phyloP scores from a whole-genome alignment of 1,140 invertebrate species.

The Mycetomoellerius zeteki region DNA sequence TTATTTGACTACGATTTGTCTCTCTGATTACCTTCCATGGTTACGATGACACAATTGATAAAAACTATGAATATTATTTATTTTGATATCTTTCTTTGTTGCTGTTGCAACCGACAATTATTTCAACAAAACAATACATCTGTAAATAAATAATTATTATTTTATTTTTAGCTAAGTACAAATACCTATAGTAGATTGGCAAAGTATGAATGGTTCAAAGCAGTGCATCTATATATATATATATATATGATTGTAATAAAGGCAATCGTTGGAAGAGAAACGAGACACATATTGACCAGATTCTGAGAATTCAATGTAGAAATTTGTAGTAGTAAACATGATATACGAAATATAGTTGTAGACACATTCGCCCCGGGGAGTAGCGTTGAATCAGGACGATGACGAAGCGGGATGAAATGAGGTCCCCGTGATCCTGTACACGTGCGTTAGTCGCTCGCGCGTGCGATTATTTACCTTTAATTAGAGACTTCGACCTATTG shows the following conservation, averaged over 20 bases:
- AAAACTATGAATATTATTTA: constrained; percentile 4
- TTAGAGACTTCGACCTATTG: constrained; percentile 78
- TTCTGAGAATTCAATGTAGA: constrained; percentile 9
- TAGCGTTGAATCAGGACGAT: constrained; percentile 38
- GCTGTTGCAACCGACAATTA: background rate
- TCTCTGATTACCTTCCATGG: background rate
- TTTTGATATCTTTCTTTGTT: background rate
- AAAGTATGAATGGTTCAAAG: background rate
- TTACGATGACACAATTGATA: constrained; percentile 4
- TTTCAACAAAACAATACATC: background rate
- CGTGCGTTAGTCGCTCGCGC: constrained; percentile 53
- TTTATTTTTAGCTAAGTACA: background rate
- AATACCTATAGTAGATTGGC: background rate
- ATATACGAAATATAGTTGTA: constrained; percentile 48
- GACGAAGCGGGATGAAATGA: constrained; percentile 56
- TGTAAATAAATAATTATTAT: background rate
- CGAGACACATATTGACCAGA: background rate
- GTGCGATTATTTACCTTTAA: constrained; percentile 80
- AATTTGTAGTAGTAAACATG: constrained; percentile 52
- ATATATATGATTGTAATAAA: background rate
- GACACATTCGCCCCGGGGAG: constrained; percentile 49
- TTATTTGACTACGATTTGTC: constrained; percentile 21
- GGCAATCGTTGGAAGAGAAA: background rate
- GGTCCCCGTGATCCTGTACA: constrained; percentile 63
- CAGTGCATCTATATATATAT: too few species aligned